Evolutionary conservation across 2,888 invertebrate species (phyloP), one percentile per base, ranked within the genome.

Genomic region (Noctuana brunneofusca): DNA sequence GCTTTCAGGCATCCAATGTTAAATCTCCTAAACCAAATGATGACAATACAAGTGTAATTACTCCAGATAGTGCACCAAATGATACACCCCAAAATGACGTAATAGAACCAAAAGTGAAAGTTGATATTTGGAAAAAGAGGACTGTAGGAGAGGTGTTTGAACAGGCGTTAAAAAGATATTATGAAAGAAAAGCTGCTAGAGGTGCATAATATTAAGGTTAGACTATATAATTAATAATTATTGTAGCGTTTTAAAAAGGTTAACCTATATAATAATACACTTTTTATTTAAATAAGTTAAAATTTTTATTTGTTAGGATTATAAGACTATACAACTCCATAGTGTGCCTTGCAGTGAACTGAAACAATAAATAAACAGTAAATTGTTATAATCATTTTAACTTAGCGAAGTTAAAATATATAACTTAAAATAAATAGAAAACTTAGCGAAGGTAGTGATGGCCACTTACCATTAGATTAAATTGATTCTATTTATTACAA

Each of bases 61-160:
- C 71, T 4, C 9, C 35, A 66, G 8, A 52, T 20, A 9, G 11
- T 32, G 3, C 35, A 27, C 18, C 54, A 63, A 66, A 65, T 52
- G n/a, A 8, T 14, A 12, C 14, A 20, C n/a, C 22, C 2, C 14
- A 20, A 49, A 22, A 11, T 3, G 20, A 22, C 38, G 35, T 49
- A 0, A 38, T 0, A 49, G 49, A 71, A 54, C 72, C 78, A n/a
- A 86, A 88, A 75, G 87, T 90, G 9, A 95, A 95, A 87, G 86
- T 93, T 65, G 94, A 95, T 76, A 95, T 97, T 74, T 97, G 97
- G 96, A 94, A 95, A 74, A 97, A 97, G 76, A 92, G 97, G 71
- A 97, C 97, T 27, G 94, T 97, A 14, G 97, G 96, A 6, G 93
- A 92, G 55, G 92, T 94, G 2, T 96, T 95, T 82, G 95, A 96